Conservation (phyloP, 2,797 vertebrate genomes). For the Clarias platycephalus region DNA sequence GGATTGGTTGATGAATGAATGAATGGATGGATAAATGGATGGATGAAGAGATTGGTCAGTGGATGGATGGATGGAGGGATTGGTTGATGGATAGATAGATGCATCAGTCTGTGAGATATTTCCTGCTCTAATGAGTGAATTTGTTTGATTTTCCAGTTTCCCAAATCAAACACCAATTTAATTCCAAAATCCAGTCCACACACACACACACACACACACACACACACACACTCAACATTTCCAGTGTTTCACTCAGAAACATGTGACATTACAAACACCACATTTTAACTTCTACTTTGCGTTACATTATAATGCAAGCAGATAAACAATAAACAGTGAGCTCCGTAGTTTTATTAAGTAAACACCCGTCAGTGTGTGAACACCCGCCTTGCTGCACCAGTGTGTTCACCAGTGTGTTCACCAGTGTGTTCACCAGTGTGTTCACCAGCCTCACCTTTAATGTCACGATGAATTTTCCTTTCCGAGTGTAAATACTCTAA, state of each 20-base stretch:
- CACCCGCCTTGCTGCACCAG: background rate
- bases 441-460: slow-evolving; percentile 76
- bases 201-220: no score
- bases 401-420: background rate
- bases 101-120: no score
- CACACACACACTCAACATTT: background rate
- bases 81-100: no score
- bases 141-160: background rate
- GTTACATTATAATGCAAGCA: background rate
- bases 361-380: background rate
- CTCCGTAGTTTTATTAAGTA: background rate
- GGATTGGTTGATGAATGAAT: no score
- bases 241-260: background rate
- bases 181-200: background rate
- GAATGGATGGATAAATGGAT: no score
- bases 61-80: no score
- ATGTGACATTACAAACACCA: no score
- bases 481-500: slow-evolving; percentile 86
- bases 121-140: no score
- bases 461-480: slow-evolving; percentile 86
- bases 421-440: background rate
- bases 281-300: no score
- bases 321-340: background rate
- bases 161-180: background rate
- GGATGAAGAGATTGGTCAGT: no score